Conservation (phyloP, 1,140 invertebrate species). For the Drosophila tropicalis region DNA sequence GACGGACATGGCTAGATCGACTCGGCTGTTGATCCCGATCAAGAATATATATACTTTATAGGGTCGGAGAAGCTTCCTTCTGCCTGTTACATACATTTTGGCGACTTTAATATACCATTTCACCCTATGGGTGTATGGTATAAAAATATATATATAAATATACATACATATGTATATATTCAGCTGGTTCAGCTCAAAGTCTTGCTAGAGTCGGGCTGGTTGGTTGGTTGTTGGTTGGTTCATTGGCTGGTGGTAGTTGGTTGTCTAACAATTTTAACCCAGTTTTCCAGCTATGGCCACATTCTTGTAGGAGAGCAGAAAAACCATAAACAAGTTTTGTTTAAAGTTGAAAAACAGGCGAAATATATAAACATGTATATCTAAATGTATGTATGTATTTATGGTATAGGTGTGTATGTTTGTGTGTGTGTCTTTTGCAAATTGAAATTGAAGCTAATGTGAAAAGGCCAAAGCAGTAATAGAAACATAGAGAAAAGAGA, state of each 20-base stretch:
- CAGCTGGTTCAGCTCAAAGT: conserved; percentile 29
- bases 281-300: conserved; percentile 56
- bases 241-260: conserved; percentile 32
- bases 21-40: no score
- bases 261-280: conserved; percentile 63
- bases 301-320: conserved; percentile 53
- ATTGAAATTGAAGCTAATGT: conserved; percentile 55
- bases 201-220: not conserved
- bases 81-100: no score
- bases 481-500: conserved; percentile 3
- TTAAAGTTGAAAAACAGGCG: conserved; percentile 42
- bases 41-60: no score
- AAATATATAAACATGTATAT: conserved; percentile 14
- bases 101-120: no score
- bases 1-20: no score
- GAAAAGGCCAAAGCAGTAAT: conserved; percentile 49
- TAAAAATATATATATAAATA: no score
- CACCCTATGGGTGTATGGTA: no score
- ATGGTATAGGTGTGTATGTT: conserved; percentile 20
- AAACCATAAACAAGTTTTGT: conserved; percentile 59
- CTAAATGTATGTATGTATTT: not conserved
- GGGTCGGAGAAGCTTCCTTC: no score
- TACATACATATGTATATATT: not conserved
- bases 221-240: conserved; percentile 38
- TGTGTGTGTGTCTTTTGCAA: conserved; percentile 23